These are phyloP conservation scores for Smithornis capensis DNA, from an alignment of 2,113 vertebrate species.

Conservation along the genomic window DNA sequence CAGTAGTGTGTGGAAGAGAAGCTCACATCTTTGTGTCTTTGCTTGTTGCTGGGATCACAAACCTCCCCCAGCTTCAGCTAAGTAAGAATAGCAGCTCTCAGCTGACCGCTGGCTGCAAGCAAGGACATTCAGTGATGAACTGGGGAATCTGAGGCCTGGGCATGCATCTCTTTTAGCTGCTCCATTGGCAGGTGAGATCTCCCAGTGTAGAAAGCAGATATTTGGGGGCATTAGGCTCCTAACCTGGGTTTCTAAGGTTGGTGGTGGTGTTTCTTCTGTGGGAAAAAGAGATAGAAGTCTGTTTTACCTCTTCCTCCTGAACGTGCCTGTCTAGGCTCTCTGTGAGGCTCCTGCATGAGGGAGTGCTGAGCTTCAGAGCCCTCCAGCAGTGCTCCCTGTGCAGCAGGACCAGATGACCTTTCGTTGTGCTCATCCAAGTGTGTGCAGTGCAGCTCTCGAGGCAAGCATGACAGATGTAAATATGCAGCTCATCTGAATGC, in stretches of 20 bases:
- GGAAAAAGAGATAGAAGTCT: background rate
- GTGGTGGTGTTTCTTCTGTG: background rate
- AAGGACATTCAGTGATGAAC: background rate
- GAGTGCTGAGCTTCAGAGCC: background rate
- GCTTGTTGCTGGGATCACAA: background rate
- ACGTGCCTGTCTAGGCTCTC: background rate
- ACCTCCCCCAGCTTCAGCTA: background rate
- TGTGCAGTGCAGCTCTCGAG: background rate
- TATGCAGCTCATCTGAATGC: background rate
- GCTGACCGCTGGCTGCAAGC: background rate
- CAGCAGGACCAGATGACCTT: constrained; percentile 1
- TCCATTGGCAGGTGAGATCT: background rate
- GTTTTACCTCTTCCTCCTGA: background rate
- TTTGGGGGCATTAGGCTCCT: background rate
- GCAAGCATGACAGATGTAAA: background rate
- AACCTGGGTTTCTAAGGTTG: background rate
- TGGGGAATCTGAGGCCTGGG: background rate
- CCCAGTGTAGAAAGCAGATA: background rate
- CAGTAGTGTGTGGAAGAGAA: background rate
- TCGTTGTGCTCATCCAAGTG: background rate
- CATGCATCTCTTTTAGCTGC: background rate
- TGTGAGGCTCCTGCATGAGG: background rate
- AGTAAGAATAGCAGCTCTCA: background rate
- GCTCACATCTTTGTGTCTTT: background rate
- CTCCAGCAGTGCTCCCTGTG: background rate